Evolutionary conservation across 2,797 vertebrate species (phyloP).

Genomic region (Bucorvus abyssinicus): DNA sequence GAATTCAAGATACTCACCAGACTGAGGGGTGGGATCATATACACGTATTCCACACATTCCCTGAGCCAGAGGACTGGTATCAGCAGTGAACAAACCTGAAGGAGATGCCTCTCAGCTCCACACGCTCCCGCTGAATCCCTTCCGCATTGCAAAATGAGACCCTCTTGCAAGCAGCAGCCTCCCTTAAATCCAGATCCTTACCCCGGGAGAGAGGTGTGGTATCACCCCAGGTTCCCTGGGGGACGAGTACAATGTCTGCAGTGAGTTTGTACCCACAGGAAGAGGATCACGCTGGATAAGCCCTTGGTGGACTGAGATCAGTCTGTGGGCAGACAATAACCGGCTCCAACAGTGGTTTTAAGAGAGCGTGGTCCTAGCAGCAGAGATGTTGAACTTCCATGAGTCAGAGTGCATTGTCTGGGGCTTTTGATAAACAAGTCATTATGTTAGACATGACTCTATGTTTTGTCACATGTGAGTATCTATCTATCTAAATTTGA

Average conservation of each 20-base stretch:
- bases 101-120: background rate
- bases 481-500: background rate
- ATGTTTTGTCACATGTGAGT: background rate
- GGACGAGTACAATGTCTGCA: background rate
- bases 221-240: background rate
- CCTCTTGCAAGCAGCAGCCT: background rate
- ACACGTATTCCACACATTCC: background rate
- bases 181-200: background rate
- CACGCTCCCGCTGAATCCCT: background rate
- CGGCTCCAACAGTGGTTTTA: background rate
- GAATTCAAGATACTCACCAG: background rate
- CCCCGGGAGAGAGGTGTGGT: background rate
- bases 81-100: background rate
- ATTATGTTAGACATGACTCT: background rate
- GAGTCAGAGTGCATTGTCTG: background rate
- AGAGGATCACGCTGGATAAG: background rate
- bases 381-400: background rate
- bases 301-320: background rate
- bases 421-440: background rate
- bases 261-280: background rate
- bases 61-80: background rate
- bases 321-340: background rate
- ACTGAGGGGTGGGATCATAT: background rate
- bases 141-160: background rate
- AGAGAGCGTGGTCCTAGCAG: background rate